Evolutionary conservation across 1,140 invertebrate genomes (phyloP).

Genomic region (Apocrypta bakeri): DNA sequence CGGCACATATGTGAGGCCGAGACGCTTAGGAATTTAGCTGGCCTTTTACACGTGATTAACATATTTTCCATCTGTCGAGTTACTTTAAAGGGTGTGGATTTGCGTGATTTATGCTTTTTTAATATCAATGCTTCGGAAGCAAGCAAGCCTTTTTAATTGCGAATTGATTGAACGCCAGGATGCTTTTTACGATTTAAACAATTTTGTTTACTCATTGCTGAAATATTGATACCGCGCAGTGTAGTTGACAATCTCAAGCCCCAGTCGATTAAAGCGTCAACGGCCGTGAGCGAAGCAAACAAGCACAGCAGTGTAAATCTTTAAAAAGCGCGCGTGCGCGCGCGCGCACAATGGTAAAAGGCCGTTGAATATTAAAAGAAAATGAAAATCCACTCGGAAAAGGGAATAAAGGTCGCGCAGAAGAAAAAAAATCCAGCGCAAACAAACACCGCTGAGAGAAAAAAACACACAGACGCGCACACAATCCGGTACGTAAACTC

Average conservation of each 20-base stretch:
- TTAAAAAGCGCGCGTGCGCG: too few species aligned
- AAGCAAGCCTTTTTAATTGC: too few species aligned
- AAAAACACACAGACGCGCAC: not conserved
- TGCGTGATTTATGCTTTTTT: not conserved
- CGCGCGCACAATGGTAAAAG: not conserved
- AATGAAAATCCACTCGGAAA: conserved; percentile 1
- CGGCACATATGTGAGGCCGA: not conserved
- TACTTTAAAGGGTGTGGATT: not conserved
- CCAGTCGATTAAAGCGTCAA: too few species aligned
- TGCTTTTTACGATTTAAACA: too few species aligned
- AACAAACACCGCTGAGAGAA: not conserved
- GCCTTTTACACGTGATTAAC: conserved; percentile 29
- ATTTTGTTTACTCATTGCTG: too few species aligned
- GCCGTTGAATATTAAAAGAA: not conserved
- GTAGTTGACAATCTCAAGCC: too few species aligned
- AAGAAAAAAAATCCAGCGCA: not conserved
- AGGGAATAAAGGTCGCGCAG: not conserved
- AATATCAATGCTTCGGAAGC: too few species aligned
- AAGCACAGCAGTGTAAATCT: too few species aligned
- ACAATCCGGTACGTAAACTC: not conserved
- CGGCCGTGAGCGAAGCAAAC: too few species aligned
- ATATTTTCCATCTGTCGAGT: not conserved
- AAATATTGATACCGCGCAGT: too few species aligned
- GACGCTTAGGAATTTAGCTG: not conserved
- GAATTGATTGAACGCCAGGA: too few species aligned